Percentiles rank a stretch among this genome's conserved stretches.
phyloP scores from a whole-genome alignment of 2,113 vertebrate genomes.

The Pelecanoides urinatrix region DNA sequence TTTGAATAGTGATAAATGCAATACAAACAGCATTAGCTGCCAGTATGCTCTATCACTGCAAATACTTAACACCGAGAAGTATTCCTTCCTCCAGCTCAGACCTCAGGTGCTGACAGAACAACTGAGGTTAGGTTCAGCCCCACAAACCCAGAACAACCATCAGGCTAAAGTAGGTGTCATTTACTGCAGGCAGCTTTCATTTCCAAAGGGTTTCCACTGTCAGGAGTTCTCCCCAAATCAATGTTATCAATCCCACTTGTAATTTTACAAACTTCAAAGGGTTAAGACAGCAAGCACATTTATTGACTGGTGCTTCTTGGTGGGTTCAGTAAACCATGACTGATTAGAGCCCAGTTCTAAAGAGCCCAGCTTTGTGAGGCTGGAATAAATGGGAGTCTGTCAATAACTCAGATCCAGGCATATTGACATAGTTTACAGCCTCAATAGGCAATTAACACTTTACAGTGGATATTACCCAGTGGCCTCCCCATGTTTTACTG shows the following conservation, averaged over 20 bases:
- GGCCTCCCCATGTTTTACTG: conserved; percentile 75
- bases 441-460: conserved; percentile 86
- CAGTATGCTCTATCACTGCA: background rate
- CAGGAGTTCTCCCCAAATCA: background rate
- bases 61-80: background rate
- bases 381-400: conserved; percentile 79
- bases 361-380: conserved; percentile 72
- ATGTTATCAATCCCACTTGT: conserved; percentile 62
- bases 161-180: background rate
- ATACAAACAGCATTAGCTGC: background rate
- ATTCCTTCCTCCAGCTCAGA: background rate
- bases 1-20: background rate
- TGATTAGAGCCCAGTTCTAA: conserved; percentile 80
- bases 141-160: background rate
- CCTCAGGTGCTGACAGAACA: background rate
- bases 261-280: conserved; percentile 74
- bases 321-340: conserved; percentile 77
- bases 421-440: conserved; percentile 81
- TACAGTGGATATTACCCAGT: conserved; percentile 81
- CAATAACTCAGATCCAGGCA: conserved; percentile 75
- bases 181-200: background rate
- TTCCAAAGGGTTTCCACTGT: conserved; percentile 7
- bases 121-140: background rate
- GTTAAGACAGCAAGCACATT: conserved; percentile 74
- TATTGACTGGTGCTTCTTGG: conserved; percentile 74